Conservation (phyloP, 2,113 vertebrate species). For the Casuarius casuarius region DNA sequence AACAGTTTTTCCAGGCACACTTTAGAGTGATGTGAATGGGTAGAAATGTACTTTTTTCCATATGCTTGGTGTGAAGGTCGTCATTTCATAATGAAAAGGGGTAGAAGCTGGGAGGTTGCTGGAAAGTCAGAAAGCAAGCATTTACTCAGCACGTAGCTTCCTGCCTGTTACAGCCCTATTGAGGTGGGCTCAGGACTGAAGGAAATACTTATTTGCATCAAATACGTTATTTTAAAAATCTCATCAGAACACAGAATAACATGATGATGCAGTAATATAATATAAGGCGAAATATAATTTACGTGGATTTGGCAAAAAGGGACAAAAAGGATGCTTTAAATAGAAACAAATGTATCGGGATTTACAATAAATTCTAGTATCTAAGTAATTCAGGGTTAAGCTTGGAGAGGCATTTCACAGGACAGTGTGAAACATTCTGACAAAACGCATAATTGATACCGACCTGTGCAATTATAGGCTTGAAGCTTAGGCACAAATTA, state of each 20-base stretch:
- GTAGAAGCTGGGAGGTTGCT: conserved; percentile 25
- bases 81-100: conserved; percentile 12
- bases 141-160: conserved; percentile 55
- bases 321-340: background rate
- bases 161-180: background rate
- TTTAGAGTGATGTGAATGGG: background rate
- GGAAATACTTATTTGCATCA: conserved; percentile 34
- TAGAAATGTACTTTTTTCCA: background rate
- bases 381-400: background rate
- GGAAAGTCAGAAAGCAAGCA: conserved; percentile 20
- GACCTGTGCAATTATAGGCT: conserved; percentile 30
- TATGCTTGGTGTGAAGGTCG: conserved; percentile 7
- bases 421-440: background rate
- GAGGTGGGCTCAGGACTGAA: background rate
- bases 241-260: background rate
- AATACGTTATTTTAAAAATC: conserved; percentile 23
- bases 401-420: background rate
- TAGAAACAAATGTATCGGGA: background rate
- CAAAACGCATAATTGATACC: background rate
- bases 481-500: conserved; percentile 8
- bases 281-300: background rate
- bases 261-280: background rate
- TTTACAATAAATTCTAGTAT: background rate
- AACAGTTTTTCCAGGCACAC: background rate
- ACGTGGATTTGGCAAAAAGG: background rate